Conservation (phyloP, 1,140 invertebrate species). For the Olivierus martensii region DNA sequence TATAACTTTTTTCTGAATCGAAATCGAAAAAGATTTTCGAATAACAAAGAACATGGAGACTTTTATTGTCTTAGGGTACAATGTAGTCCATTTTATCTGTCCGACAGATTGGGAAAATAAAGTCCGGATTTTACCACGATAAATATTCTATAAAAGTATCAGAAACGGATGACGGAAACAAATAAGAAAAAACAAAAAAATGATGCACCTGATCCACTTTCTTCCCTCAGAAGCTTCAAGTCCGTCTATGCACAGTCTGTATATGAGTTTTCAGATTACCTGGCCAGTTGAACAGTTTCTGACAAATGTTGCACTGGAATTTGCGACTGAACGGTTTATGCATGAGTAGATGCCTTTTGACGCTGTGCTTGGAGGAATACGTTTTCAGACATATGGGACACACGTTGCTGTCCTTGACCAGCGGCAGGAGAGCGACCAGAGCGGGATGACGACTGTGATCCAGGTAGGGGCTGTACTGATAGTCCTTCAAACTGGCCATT, state of each 20-base stretch:
- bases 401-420: slow-evolving; percentile 13
- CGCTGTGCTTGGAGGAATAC: slow-evolving; percentile 20
- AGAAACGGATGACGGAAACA: too few species aligned
- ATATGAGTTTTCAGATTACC: slow-evolving; percentile 20
- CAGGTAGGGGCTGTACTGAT: slow-evolving; percentile 11
- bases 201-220: too few species aligned
- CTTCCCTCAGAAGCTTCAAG: too few species aligned
- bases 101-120: too few species aligned
- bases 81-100: too few species aligned
- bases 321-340: slow-evolving; percentile 21
- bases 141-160: too few species aligned
- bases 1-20: too few species aligned
- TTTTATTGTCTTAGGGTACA: too few species aligned
- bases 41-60: too few species aligned
- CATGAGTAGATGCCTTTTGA: slow-evolving; percentile 21
- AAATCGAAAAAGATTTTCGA: too few species aligned
- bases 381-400: slow-evolving; percentile 21
- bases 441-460: slow-evolving; percentile 11
- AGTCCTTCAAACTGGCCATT: slow-evolving; percentile 14
- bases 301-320: slow-evolving; percentile 22
- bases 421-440: slow-evolving; percentile 1
- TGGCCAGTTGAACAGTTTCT: slow-evolving; percentile 23
- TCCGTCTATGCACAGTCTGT: slow-evolving; percentile 16
- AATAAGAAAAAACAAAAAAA: too few species aligned
- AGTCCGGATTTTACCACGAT: too few species aligned